Percentiles rank a stretch among this genome's conserved stretches.
These are phyloP conservation scores for Apis laboriosa DNA, from an alignment of 1,140 invertebrate species.

Conservation along the genomic window DNA sequence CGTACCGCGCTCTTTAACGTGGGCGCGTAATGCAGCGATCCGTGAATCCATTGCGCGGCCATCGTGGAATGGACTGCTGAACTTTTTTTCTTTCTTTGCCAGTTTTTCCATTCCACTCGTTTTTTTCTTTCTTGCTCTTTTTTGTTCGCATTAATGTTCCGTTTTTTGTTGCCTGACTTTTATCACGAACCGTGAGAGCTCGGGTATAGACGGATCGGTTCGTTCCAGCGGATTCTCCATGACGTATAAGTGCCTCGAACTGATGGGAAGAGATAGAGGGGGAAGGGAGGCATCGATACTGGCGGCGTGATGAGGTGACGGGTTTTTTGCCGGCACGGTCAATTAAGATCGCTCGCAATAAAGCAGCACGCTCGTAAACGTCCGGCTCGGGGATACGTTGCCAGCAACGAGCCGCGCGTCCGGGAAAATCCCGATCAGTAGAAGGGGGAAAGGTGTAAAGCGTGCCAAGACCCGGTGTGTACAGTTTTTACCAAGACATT, in stretches of 20 bases:
- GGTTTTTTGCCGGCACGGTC: constrained; percentile 25
- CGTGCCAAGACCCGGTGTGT: not conserved
- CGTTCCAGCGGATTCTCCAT: not conserved
- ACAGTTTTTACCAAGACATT: not conserved
- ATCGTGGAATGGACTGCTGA: constrained; percentile 33
- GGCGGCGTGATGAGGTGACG: constrained; percentile 4
- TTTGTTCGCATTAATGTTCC: not conserved
- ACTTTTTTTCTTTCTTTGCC: not conserved
- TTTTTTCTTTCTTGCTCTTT: not conserved
- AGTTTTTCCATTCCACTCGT: not conserved
- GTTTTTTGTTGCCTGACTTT: not conserved
- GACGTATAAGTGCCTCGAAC: not conserved
- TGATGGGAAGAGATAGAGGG: not conserved
- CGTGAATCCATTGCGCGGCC: constrained; percentile 43
- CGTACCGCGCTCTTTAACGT: constrained; percentile 48
- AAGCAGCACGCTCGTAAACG: constrained; percentile 27
- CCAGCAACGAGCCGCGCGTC: not conserved
- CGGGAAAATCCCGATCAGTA: not conserved
- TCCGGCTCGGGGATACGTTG: constrained; percentile 6
- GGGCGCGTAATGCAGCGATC: constrained; percentile 50
- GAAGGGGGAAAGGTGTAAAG: not conserved
- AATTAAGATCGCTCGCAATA: constrained; percentile 34
- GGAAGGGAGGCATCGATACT: constrained; percentile 3
- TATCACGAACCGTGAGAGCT: not conserved
- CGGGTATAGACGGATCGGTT: not conserved